These are phyloP conservation scores for Aradophagus sp. DNA, from an alignment of 1,140 invertebrate species.

Conservation along the genomic window DNA sequence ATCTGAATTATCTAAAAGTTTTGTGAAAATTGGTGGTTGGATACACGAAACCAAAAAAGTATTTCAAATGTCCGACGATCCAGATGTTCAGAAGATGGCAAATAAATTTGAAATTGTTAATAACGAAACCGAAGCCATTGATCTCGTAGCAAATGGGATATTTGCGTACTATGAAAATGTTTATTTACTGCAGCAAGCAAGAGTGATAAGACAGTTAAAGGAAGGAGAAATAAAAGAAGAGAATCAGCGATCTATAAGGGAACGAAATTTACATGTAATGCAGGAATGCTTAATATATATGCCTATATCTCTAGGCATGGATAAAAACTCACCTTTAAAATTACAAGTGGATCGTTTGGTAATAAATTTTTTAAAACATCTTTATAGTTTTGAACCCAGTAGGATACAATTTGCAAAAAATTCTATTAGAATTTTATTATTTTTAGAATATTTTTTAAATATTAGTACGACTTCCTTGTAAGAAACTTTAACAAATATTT, in stretches of 20 bases:
- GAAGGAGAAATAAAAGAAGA: conserved; percentile 58
- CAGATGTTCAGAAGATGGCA: conserved; percentile 79
- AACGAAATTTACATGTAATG: conserved; percentile 85
- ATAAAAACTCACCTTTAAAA: conserved; percentile 87
- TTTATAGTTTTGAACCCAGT: too few relatives aligned
- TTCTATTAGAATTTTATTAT: too few relatives aligned
- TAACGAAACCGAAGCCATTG: conserved; percentile 77
- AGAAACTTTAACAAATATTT: too few relatives aligned
- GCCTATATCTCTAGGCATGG: conserved; percentile 85
- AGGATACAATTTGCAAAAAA: too few relatives aligned
- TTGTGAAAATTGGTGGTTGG: conserved; percentile 81
- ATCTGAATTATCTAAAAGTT: conserved; percentile 79
- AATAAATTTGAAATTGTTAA: conserved; percentile 79
- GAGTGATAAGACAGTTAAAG: conserved; percentile 76
- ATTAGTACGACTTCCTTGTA: too few relatives aligned
- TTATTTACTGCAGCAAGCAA: conserved; percentile 80
- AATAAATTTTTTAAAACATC: too few relatives aligned
- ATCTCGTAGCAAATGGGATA: conserved; percentile 79
- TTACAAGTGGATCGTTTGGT: conserved; percentile 79
- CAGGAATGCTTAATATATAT: conserved; percentile 85
- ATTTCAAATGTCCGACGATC: conserved; percentile 81
- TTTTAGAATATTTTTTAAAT: too few relatives aligned
- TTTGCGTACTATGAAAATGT: conserved; percentile 88
- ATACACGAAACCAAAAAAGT: conserved; percentile 81
- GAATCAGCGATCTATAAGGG: conserved; percentile 49